Percentiles rank a stretch among this genome's conserved stretches.
phyloP scores from a whole-genome alignment of 2,113 vertebrate species.

The Heterotis niloticus region DNA sequence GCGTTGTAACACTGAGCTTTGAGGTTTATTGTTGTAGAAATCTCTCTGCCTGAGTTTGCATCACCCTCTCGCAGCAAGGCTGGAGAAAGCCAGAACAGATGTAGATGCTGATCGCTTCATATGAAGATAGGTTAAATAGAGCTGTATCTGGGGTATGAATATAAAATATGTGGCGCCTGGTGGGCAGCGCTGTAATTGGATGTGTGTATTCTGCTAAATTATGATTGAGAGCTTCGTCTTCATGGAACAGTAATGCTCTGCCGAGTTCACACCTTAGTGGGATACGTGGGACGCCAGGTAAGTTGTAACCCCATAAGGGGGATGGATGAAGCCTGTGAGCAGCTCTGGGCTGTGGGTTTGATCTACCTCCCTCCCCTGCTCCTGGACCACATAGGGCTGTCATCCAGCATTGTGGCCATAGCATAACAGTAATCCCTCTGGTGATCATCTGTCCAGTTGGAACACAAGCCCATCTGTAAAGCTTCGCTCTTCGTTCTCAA shows the following conservation, averaged over 20 bases:
- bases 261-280: too few relatives aligned
- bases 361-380: too few relatives aligned
- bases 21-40: background rate
- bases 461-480: background rate
- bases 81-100: conserved; percentile 41
- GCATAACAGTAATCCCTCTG: too few relatives aligned
- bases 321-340: too few relatives aligned
- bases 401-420: too few relatives aligned
- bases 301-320: too few relatives aligned
- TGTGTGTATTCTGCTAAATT: background rate
- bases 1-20: conserved; percentile 4
- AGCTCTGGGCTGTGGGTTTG: too few relatives aligned
- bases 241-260: too few relatives aligned
- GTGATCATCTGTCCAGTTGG: background rate
- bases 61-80: conserved; percentile 31
- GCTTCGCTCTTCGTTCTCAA: background rate
- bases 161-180: background rate
- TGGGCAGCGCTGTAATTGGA: background rate
- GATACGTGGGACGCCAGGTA: too few relatives aligned
- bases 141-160: background rate
- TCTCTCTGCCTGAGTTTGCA: background rate
- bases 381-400: too few relatives aligned
- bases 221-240: too few relatives aligned
- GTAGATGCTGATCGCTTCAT: conserved; percentile 33
- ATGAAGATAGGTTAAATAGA: background rate